phyloP scores from a whole-genome alignment of 2,888 invertebrate species.

The Agrilus mali region DNA sequence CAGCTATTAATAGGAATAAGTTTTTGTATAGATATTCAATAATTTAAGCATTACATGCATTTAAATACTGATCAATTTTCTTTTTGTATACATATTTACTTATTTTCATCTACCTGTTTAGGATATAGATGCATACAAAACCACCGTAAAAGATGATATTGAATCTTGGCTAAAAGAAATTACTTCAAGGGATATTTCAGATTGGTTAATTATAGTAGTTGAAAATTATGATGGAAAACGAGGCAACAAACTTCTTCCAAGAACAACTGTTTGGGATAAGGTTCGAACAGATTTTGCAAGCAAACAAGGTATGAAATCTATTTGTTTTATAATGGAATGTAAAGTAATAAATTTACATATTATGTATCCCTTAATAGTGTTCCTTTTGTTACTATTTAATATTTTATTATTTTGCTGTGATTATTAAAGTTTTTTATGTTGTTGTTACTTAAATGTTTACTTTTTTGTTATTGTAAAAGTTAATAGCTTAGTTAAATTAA shows the following conservation, averaged over 20 bases:
- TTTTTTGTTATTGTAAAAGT: too few species aligned
- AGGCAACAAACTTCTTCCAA: slow-evolving; percentile 79
- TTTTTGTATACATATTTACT: slow-evolving; percentile 1
- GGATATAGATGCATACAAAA: slow-evolving; percentile 89
- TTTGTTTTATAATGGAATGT: slow-evolving; percentile 1
- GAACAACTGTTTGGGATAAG: slow-evolving; percentile 90
- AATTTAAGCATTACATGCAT: too few species aligned
- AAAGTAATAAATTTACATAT: too few species aligned
- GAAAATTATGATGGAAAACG: slow-evolving; percentile 86
- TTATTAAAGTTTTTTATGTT: too few species aligned
- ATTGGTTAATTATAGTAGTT: slow-evolving; percentile 90
- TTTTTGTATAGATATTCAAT: too few species aligned
- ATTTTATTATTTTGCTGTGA: too few species aligned
- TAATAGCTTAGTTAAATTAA: too few species aligned
- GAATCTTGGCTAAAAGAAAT: slow-evolving; percentile 76
- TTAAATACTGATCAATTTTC: not conserved
- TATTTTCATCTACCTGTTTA: slow-evolving; percentile 29
- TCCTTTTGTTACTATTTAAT: too few species aligned
- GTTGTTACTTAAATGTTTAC: too few species aligned
- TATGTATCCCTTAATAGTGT: too few species aligned
- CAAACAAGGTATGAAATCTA: slow-evolving; percentile 52
- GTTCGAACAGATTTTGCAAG: slow-evolving; percentile 87
- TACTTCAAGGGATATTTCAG: slow-evolving; percentile 59
- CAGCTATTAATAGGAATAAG: too few species aligned
- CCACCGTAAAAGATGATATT: slow-evolving; percentile 77